Conservation (phyloP, 2,797 vertebrate species). For the Scomberomorus guttatus region DNA sequence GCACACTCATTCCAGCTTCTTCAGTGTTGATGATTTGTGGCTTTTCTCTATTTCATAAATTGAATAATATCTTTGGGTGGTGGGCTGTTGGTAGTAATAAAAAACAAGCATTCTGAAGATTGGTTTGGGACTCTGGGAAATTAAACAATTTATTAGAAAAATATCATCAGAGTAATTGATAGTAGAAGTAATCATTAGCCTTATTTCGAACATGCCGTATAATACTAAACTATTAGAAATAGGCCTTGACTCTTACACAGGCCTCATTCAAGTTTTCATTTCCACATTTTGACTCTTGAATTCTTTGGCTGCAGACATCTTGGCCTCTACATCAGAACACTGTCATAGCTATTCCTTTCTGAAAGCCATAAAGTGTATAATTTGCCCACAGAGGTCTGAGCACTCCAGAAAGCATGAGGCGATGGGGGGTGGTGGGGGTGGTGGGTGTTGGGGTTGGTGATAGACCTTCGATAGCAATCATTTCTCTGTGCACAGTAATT, state of each 20-base stretch:
- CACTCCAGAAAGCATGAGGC: slow-evolving; percentile 67
- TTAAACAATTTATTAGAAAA: background rate
- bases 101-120: background rate
- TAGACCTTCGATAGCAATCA: slow-evolving; percentile 79
- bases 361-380: slow-evolving; percentile 70
- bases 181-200: background rate
- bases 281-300: slow-evolving; percentile 16
- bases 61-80: background rate
- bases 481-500: slow-evolving; percentile 84
- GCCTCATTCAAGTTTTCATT: slow-evolving; percentile 40
- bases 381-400: slow-evolving; percentile 77
- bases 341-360: slow-evolving; percentile 56
- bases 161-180: background rate
- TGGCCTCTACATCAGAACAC: slow-evolving; percentile 24
- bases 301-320: slow-evolving; percentile 30
- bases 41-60: background rate
- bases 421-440: slow-evolving; percentile 10
- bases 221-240: background rate
- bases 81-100: no score
- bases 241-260: background rate
- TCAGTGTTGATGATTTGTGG: background rate
- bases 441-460: slow-evolving; percentile 3
- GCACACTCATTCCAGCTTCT: background rate
- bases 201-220: background rate
- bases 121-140: background rate